Base-by-base conservation (phyloP, 2,888 invertebrate genomes). In the Adelphocoris suturalis region DNA sequence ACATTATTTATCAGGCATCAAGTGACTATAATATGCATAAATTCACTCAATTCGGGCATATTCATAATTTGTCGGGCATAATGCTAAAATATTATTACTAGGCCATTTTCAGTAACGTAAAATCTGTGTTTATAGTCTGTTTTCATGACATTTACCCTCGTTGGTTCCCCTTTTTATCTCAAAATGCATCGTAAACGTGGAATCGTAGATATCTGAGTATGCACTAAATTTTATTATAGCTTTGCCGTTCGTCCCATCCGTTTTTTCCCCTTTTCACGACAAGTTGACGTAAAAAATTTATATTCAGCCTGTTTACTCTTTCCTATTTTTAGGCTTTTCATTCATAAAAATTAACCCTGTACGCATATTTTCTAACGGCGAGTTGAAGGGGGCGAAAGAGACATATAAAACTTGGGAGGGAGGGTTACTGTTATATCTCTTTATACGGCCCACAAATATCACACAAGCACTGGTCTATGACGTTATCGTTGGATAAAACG, bases 131-230 rank as follows among this genome's bases (percentile, higher is more conserved):
- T 57, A 57, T n/a, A n/a, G n/a, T 37, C 5, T n/a, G 16, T 5
- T 57, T 57, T 57, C 57, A n/a, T 7, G 57, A 57, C 16, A 57
- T 5, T 0, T 57, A n/a, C 57, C 57, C 37, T 37, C 37, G 37
- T 37, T 37, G 37, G 37, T 7, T 37, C 37, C 37, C 37, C 57
- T 16, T n/a, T 57, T 57, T 5, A 57, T 57, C 57, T 57, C 57
- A 16, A n/a, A n/a, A 57, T n/a, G 16, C 57, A n/a, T 57, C 57
- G 57, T 57, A 57, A 57, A 57, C 57, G 57, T n/a, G 16, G 57
- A n/a, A 57, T n/a, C n/a, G 57, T n/a, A 14, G n/a, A n/a, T 13
- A 16, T 57, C 16, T 57, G 57, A 57, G n/a, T n/a, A 57, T 5
- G 16, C 57, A 16, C n/a, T 57, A 57, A 57, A 57, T 16, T 57